Conservation (phyloP, 1,140 invertebrate genomes). For the Anthonomus grandis region DNA sequence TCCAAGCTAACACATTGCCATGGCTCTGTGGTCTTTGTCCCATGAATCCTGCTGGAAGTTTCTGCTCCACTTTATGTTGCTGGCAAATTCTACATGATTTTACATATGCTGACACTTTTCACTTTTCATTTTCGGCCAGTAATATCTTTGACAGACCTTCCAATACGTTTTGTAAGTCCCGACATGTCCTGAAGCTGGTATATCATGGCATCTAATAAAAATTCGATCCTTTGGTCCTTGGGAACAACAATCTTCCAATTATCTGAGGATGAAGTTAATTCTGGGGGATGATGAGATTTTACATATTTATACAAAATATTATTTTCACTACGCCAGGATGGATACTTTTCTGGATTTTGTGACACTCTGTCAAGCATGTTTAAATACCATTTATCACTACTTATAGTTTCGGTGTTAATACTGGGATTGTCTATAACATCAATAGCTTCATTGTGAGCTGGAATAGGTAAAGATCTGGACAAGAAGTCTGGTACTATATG, state of each 20-base stretch:
- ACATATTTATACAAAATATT: conserved; percentile 21
- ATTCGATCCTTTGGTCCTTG: conserved; percentile 14
- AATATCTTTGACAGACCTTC: conserved; percentile 27
- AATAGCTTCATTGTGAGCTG: conserved; percentile 5
- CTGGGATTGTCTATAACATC: neutral
- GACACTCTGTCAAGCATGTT: neutral
- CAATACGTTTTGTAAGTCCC: conserved; percentile 38
- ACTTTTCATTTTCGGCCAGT: conserved; percentile 40
- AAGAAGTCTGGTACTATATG: conserved; percentile 27
- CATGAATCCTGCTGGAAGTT: conserved; percentile 36
- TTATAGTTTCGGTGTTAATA: neutral
- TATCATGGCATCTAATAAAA: conserved; percentile 17
- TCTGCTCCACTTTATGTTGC: conserved; percentile 32
- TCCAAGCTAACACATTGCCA: conserved; percentile 37
- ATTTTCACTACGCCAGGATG: conserved; percentile 18
- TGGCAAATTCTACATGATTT: conserved; percentile 35
- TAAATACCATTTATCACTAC: conserved; percentile 4
- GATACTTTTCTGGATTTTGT: conserved; percentile 23
- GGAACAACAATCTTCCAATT: conserved; percentile 27
- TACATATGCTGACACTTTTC: conserved; percentile 34
- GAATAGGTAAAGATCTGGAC: conserved; percentile 24
- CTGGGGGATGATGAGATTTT: neutral
- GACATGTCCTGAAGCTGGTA: conserved; percentile 23
- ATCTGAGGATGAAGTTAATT: neutral
- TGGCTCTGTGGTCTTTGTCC: conserved; percentile 26